Conservation (phyloP, 1,140 invertebrate species). For the Aphaenogaster rudis region DNA sequence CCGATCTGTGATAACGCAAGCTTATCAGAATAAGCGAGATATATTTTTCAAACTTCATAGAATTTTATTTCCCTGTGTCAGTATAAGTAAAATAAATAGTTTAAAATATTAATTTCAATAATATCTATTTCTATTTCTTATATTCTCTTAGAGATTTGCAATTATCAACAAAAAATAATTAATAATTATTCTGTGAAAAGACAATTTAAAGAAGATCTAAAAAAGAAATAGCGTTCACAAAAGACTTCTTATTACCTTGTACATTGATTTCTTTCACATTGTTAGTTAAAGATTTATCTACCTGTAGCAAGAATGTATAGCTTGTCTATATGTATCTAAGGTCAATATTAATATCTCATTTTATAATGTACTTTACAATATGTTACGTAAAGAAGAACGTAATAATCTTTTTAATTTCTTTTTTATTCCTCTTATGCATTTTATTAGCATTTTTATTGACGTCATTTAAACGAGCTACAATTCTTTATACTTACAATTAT, state of each 20-base stretch:
- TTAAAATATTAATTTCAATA: background rate
- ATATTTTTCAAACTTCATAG: background rate
- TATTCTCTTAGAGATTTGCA: too few relatives aligned
- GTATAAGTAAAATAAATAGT: background rate
- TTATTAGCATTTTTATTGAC: background rate
- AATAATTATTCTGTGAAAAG: background rate
- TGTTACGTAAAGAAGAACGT: background rate
- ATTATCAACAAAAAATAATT: background rate
- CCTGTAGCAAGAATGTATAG: background rate
- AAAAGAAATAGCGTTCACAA: background rate
- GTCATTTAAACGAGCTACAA: background rate
- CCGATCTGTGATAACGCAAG: background rate
- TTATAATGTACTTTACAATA: background rate
- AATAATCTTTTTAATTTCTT: background rate
- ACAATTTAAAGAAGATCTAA: background rate
- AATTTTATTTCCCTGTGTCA: background rate
- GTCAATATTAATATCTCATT: background rate
- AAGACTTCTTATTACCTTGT: background rate
- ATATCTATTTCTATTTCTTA: background rate
- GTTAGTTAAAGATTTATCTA: background rate
- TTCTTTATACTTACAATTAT: background rate
- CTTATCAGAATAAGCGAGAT: background rate
- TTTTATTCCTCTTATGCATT: background rate
- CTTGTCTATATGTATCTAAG: background rate
- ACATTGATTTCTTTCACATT: background rate